Base-by-base conservation (phyloP, 2,888 invertebrate genomes). In the Euzophera pinguis region DNA sequence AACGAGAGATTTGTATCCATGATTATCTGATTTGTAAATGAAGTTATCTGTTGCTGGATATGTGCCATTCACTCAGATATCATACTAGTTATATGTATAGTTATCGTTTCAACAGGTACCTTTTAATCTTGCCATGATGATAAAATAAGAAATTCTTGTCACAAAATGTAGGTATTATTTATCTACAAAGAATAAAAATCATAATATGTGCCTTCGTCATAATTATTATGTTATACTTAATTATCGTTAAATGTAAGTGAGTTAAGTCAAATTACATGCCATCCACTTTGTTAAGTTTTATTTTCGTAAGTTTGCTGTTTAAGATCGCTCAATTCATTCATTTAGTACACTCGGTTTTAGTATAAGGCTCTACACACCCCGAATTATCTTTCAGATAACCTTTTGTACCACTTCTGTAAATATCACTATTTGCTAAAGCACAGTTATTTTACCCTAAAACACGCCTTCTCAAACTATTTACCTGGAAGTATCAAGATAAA, bases 211-310 rank as follows among this genome's bases (percentile, higher is more conserved):
- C 87, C 89, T 86, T 88, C 77, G 78, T 83, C 83, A 78, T 87
- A 82, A 82, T 83, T 80, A 83, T 79, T 80, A 81, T 76, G 71
- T 81, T 81, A 75, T 75, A 76, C 43, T 43, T 45, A 39, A 75
- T 57, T 78, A 76, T 78, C 69, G 75, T 78, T 75, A 68, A 81
- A 67, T 77, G 50, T 90, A 89, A 89, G 89, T 83, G 84, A 81
- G 87, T 86, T 90, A 90, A 90, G 90, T 90, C 89, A 89, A 85
- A 84, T 85, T 84, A 85, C 87, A 90, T 90, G 90, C 90, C 90
- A 90, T 90, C 89, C 89, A 89, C 84, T 88, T 89, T 88, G 89
- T 89, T 90, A 88, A 90, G 89, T 88, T 90, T 88, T 88, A 77
- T 82, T 78, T 80, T 77, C 73, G 69, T 87, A 85, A 88, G 85